Conservation (phyloP, 2,797 vertebrate species). For the Premnoplex brunnescens region DNA sequence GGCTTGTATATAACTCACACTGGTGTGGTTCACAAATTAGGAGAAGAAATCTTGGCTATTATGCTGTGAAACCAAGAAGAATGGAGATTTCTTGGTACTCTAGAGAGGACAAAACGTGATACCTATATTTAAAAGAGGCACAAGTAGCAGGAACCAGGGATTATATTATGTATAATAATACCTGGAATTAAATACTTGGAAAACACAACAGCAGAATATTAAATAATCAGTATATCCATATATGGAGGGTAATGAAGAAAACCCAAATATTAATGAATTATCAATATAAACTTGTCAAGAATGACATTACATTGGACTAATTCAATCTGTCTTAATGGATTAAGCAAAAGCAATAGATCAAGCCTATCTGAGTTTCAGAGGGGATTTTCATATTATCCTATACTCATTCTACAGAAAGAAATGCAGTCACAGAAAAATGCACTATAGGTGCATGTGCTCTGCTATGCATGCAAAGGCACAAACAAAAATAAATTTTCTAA, state of each 20-base stretch:
- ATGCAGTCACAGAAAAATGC: neutral
- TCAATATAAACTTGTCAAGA: neutral
- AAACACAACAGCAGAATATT: neutral
- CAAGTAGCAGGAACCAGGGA: neutral
- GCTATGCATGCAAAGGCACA: neutral
- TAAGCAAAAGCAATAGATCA: neutral
- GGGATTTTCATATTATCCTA: neutral
- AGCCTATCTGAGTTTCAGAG: neutral
- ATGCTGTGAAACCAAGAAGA: neutral
- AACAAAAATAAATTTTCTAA: neutral
- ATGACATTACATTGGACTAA: neutral
- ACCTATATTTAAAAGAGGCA: neutral
- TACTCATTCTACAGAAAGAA: neutral
- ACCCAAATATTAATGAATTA: neutral
- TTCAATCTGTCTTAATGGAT: neutral
- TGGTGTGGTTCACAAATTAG: neutral
- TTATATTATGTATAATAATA: neutral
- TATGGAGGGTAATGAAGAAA: neutral
- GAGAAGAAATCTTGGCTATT: neutral
- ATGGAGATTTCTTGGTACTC: neutral
- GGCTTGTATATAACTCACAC: neutral
- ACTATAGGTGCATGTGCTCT: neutral
- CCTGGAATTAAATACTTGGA: neutral
- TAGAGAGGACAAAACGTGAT: neutral
- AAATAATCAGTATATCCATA: neutral